Conservation (phyloP, 2,797 vertebrate species). For the Danio kyathit region DNA sequence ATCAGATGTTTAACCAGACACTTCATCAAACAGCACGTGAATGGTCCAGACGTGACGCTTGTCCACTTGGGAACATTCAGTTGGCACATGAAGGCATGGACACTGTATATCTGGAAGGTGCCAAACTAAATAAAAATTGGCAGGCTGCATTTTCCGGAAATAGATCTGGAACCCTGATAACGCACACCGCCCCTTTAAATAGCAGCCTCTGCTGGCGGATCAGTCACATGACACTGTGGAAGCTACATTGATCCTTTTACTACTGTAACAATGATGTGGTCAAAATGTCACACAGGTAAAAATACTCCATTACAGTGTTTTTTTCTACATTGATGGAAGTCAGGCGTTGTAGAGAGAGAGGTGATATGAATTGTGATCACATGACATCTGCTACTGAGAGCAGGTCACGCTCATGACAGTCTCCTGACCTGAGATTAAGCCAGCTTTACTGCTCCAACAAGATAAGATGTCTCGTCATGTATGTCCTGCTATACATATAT, state of each 20-base stretch:
- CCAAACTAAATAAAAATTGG: background rate
- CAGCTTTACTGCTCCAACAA: conserved; percentile 6
- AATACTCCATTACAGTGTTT: conserved; percentile 5
- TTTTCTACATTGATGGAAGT: background rate
- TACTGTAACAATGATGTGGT: background rate
- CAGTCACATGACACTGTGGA: background rate
- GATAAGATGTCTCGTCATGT: background rate
- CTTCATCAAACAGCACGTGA: background rate
- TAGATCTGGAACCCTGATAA: background rate
- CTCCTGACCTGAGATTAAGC: background rate
- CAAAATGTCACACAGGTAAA: background rate
- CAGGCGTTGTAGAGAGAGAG: background rate
- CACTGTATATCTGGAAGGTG: background rate
- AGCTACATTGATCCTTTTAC: background rate
- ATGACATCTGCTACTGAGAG: conserved; percentile 3
- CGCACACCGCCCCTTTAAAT: background rate
- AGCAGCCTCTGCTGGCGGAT: conserved; percentile 26
- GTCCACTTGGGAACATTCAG: background rate
- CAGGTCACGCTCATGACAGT: conserved; percentile 2
- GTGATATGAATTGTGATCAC: conserved; percentile 5
- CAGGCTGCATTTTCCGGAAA: background rate
- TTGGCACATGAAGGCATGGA: background rate
- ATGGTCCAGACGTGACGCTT: background rate
- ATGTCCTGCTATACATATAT: background rate
- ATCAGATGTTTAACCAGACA: background rate